A percentile compares a stretch with the other conserved stretches of the same genome.
These are phyloP conservation scores for Maconellicoccus hirsutus DNA, from an alignment of 1,140 invertebrate species.

Conservation along the genomic window DNA sequence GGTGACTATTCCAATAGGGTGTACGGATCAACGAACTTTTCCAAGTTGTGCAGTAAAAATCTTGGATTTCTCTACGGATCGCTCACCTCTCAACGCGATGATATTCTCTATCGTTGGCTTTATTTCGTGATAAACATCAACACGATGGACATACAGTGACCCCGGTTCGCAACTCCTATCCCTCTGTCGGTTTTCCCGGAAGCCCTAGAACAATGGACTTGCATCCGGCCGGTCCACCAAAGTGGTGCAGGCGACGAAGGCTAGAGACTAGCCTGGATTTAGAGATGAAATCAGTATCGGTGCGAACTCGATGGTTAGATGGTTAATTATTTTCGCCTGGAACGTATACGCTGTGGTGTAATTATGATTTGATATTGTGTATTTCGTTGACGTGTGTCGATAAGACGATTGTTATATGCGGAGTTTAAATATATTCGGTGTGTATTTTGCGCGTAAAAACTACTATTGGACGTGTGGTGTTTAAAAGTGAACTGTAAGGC, in stretches of 20 bases:
- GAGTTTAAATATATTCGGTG: too few relatives aligned
- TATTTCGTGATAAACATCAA: neutral
- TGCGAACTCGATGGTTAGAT: neutral
- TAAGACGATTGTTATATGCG: neutral
- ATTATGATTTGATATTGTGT: neutral
- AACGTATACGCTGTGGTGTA: neutral
- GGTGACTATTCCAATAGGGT: neutral
- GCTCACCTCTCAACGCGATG: neutral
- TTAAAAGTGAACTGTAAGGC: neutral
- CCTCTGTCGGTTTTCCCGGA: conserved; percentile 19
- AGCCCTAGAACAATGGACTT: conserved; percentile 15
- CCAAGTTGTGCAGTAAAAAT: neutral
- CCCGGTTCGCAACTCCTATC: conserved; percentile 6
- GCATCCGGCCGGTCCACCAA: conserved; percentile 14
- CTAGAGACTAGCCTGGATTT: conserved; percentile 19
- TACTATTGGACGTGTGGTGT: neutral
- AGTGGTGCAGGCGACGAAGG: conserved; percentile 18
- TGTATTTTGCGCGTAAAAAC: neutral
- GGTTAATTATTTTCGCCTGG: neutral
- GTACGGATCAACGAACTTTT: neutral
- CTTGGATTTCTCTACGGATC: neutral
- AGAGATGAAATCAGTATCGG: neutral
- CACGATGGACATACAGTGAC: conserved; percentile 13
- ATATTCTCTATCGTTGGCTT: neutral
- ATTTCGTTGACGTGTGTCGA: neutral